Evolutionary conservation across 2,797 vertebrate species (phyloP).

Genomic region (Pagetopsis macropterus): DNA sequence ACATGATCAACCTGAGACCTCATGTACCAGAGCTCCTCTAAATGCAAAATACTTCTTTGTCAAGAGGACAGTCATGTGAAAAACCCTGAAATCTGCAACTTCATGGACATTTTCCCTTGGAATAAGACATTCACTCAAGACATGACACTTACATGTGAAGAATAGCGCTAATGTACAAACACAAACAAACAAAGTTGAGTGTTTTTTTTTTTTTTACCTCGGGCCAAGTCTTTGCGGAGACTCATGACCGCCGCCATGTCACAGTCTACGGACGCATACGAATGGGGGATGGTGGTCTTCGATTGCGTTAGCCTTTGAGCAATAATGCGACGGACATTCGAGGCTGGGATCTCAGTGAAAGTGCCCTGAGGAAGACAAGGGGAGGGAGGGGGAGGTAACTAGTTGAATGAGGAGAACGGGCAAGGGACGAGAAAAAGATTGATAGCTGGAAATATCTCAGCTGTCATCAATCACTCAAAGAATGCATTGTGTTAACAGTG

Average conservation of each 20-base stretch:
- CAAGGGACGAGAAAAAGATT: background rate
- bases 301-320: conserved; percentile 94
- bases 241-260: conserved; percentile 89
- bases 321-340: conserved; percentile 92
- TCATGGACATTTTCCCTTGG: conserved; percentile 32
- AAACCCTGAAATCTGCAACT: conserved; percentile 56
- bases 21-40: conserved; percentile 20
- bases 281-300: conserved; percentile 93
- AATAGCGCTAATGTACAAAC: background rate
- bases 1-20: conserved; percentile 15
- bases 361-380: conserved; percentile 83
- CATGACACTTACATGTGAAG: background rate
- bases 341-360: conserved; percentile 93
- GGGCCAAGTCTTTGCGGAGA: conserved; percentile 87
- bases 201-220: conserved; percentile 83
- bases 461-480: conserved; percentile 10
- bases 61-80: conserved; percentile 54
- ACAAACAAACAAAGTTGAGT: background rate
- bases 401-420: conserved; percentile 13
- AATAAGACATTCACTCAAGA: conserved; percentile 12
- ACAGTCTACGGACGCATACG: conserved; percentile 92
- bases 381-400: conserved; percentile 3
- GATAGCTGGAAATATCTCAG: background rate
- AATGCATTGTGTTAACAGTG: background rate
- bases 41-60: conserved; percentile 42